Percentiles rank a stretch among this genome's conserved stretches.
Conservation (phyloP, 2,113 vertebrate species). For the Sinocyclocheilus anshuiensis region DNA sequence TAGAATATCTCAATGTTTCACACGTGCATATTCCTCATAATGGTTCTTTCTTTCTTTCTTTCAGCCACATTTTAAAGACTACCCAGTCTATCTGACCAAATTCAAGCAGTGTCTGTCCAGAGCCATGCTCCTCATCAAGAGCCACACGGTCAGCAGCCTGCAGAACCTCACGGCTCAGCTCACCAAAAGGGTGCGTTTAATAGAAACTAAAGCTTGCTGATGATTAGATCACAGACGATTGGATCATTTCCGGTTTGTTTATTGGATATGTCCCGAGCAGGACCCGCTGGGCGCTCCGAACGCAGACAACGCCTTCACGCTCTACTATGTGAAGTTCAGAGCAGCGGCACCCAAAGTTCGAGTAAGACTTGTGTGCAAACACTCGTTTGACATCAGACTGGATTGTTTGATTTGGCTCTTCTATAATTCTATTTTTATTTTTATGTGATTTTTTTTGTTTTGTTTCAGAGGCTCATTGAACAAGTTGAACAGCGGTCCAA, state of each 20-base stretch:
- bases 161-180: slow-evolving; percentile 93
- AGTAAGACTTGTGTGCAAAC: slow-evolving; percentile 67
- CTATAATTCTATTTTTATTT: background rate
- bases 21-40: background rate
- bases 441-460: background rate
- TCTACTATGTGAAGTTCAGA: slow-evolving; percentile 97
- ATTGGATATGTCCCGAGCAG: slow-evolving; percentile 66
- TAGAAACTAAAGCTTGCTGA: background rate
- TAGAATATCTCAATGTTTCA: background rate
- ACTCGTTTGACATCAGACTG: background rate
- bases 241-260: slow-evolving; percentile 17
- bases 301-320: slow-evolving; percentile 93
- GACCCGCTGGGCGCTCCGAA: slow-evolving; percentile 86
- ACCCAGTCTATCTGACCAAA: slow-evolving; percentile 89
- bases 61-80: slow-evolving; percentile 97
- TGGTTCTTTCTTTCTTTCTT: slow-evolving; percentile 44
- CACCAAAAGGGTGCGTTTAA: slow-evolving; percentile 84
- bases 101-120: slow-evolving; percentile 97
- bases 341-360: slow-evolving; percentile 95
- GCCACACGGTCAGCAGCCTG: slow-evolving; percentile 89
- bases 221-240: background rate
- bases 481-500: slow-evolving; percentile 93
- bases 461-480: slow-evolving; percentile 88
- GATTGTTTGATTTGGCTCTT: background rate
- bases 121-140: slow-evolving; percentile 96